Evolutionary conservation across 2,797 vertebrate genomes (phyloP), one percentile per base, ranked within the genome.

Genomic region (Thalassophryne amazonica): DNA sequence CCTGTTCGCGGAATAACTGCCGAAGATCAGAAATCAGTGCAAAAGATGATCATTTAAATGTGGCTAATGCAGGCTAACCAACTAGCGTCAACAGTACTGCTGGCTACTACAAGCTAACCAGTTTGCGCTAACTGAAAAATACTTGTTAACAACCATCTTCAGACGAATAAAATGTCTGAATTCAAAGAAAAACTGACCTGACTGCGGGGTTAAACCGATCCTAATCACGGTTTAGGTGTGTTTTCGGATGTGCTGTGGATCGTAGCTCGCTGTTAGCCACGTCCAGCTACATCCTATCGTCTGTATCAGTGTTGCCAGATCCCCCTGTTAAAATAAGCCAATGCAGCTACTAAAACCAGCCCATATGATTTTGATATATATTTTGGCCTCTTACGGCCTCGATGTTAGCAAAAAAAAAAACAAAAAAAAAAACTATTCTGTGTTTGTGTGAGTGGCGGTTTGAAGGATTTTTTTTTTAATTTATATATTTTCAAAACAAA

Each of bases 221-320:
- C 20, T 20, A 31, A 8, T 16, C 2, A 4, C 16, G 47, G 42
- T 48, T 59, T 76, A 21, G 33, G 5, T 38, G 32, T 66, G 16
- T 70, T 80, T 74, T 50, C 47, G 8, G 22, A 35, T 57, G 76
- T 74, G 32, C 42, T 43, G 38, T 39, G 21, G 41, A 65, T 69
- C 60, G 47, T 54, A 58, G 64, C 74, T 64, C 59, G 69, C 53
- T n/a, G n/a, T n/a, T 83, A 83, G 78, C 77, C 76, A 81, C 83
- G 79, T 85, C 72, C 62, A 72, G 74, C 77, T 81, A 86, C 83
- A 82, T 84, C 82, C 73, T 82, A 81, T 71, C n/a, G n/a, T n/a
- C n/a, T n/a, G n/a, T n/a, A n/a, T n/a, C n/a, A n/a, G n/a, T n/a
- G n/a, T n/a, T n/a, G n/a, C n/a, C n/a, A n/a, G n/a, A n/a, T n/a